Evolutionary conservation across 2,888 invertebrate species (phyloP).

Genomic region (Crematogaster levior): DNA sequence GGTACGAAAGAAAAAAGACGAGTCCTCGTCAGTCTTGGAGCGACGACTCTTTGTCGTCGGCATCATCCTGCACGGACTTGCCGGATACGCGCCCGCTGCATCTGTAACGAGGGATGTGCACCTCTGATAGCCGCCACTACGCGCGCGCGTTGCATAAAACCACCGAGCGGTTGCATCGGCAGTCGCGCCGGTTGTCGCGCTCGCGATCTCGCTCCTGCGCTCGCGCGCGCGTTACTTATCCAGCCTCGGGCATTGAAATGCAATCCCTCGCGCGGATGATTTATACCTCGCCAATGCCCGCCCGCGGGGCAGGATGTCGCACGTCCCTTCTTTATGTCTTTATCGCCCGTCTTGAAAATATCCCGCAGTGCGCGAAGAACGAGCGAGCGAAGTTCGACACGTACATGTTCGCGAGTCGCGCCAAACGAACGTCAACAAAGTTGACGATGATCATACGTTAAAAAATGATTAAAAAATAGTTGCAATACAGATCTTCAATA

Average conservation of each 20-base stretch:
- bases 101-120: constrained; percentile 80
- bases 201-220: constrained; percentile 51
- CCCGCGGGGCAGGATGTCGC: constrained; percentile 84
- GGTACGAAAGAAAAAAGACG: constrained; percentile 18
- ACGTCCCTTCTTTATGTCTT: constrained; percentile 83
- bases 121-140: constrained; percentile 62
- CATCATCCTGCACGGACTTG: constrained; percentile 66
- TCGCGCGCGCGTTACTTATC: constrained; percentile 69
- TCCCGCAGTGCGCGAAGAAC: constrained; percentile 71
- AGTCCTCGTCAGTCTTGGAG: constrained; percentile 14
- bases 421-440: constrained; percentile 9
- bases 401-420: constrained; percentile 65
- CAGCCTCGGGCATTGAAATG: constrained; percentile 81
- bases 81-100: constrained; percentile 84
- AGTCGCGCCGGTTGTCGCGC: constrained; percentile 46
- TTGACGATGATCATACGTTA: background rate
- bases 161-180: constrained; percentile 42
- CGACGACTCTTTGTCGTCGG: constrained; percentile 51
- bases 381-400: constrained; percentile 65
- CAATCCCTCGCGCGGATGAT: constrained; percentile 83
- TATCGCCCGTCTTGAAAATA: constrained; percentile 78
- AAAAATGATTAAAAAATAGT: background rate
- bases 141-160: constrained; percentile 74
- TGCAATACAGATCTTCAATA: no score
- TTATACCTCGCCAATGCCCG: constrained; percentile 82